A percentile compares a stretch with the other conserved stretches of the same genome.
Evolutionary conservation across 2,113 vertebrate genomes (phyloP).

Genomic region (Himantopus leucocephalus): DNA sequence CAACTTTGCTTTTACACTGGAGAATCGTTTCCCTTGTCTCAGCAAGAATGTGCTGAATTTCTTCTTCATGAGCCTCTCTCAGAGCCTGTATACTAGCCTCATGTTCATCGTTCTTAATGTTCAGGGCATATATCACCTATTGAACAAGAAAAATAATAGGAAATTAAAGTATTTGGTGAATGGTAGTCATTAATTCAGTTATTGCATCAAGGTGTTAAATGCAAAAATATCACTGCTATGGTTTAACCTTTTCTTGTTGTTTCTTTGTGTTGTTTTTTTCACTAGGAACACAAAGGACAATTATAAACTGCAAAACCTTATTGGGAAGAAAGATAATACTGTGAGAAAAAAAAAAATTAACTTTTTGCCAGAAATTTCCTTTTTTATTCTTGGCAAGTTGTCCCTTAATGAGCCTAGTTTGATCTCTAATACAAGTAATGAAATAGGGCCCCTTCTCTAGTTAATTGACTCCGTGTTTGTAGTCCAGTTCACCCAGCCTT

Average conservation of each 20-base stretch:
- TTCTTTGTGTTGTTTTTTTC: not conserved
- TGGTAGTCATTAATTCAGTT: not conserved
- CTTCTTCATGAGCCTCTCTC: slow-evolving; percentile 83
- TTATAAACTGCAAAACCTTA: not conserved
- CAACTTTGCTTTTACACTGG: slow-evolving; percentile 66
- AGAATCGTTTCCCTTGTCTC: slow-evolving; percentile 77
- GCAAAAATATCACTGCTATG: not conserved
- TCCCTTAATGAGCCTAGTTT: not conserved
- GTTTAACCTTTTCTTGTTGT: not conserved
- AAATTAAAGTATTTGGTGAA: not conserved
- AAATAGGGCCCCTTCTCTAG: not conserved
- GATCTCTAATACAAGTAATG: not conserved
- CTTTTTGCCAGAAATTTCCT: not conserved
- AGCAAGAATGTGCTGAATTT: slow-evolving; percentile 82
- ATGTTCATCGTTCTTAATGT: slow-evolving; percentile 92
- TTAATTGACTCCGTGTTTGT: not conserved
- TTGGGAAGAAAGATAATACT: not conserved
- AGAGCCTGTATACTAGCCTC: slow-evolving; percentile 84
- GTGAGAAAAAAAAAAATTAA: not conserved
- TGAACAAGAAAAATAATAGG: not conserved
- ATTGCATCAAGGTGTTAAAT: not conserved
- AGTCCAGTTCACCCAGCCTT: not conserved
- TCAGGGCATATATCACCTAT: slow-evolving; percentile 94
- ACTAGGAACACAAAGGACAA: not conserved
- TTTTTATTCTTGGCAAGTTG: not conserved